Percentiles rank a stretch among this genome's conserved stretches.
phyloP scores from a whole-genome alignment of 2,888 invertebrate species.

The Litoditis marina region DNA sequence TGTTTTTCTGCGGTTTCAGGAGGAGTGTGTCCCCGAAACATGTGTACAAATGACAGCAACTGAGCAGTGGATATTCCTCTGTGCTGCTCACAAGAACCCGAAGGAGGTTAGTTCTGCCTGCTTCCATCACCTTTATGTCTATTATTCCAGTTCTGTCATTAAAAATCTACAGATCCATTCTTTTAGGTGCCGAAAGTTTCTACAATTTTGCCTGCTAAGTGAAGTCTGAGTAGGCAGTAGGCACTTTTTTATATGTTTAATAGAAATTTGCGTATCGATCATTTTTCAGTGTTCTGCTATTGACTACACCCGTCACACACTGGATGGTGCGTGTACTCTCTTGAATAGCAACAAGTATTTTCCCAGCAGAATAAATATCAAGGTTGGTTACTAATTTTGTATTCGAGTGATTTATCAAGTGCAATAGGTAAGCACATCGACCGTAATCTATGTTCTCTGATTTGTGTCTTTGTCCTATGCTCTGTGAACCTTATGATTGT shows the following conservation, averaged over 20 bases:
- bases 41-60: conserved; percentile 99
- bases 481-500: too few species aligned
- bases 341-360: conserved; percentile 99
- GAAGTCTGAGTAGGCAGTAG: too few species aligned
- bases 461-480: too few species aligned
- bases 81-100: conserved; percentile 98
- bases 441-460: background rate
- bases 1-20: conserved; percentile 61
- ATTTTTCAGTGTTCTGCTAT: conserved; percentile 82
- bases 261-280: too few species aligned
- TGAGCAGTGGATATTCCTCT: conserved; percentile 99
- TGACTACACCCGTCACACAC: conserved; percentile 95
- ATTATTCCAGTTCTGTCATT: background rate
- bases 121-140: background rate
- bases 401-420: background rate
- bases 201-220: too few species aligned
- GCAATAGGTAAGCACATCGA: background rate
- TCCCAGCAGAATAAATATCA: conserved; percentile 97
- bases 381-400: conserved; percentile 65
- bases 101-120: conserved; percentile 79
- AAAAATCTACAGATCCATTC: background rate
- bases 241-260: too few species aligned
- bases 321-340: conserved; percentile 96
- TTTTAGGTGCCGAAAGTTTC: too few species aligned
- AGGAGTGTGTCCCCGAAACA: conserved; percentile 91